Conservation (phyloP, 2,888 invertebrate species). For the Macrosoma leucophasiata region DNA sequence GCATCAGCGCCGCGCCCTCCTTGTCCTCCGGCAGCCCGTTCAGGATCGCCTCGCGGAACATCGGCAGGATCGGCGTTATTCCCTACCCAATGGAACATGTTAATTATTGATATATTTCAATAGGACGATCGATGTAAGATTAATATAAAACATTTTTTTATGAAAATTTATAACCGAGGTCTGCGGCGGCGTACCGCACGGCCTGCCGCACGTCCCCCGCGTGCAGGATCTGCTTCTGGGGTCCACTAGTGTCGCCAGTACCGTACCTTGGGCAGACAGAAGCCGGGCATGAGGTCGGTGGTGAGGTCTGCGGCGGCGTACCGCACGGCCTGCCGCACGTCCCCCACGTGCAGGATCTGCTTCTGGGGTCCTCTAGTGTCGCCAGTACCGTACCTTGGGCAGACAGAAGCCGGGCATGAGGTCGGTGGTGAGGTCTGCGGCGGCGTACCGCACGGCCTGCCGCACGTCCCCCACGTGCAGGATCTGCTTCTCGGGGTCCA, state of each 20-base stretch:
- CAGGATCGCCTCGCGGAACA: conserved; percentile 97
- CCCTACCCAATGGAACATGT: conserved; percentile 66
- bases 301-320: conserved; percentile 92
- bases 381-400: too few species aligned
- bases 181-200: conserved; percentile 91
- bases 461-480: conserved; percentile 92
- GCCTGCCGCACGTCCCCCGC: conserved; percentile 94
- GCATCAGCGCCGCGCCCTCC: conserved; percentile 94
- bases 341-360: conserved; percentile 90
- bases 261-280: conserved; percentile 94
- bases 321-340: conserved; percentile 94
- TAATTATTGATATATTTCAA: too few species aligned
- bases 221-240: conserved; percentile 88
- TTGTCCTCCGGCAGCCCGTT: conserved; percentile 97
- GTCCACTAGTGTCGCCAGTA: too few species aligned
- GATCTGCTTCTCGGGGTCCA: conserved; percentile 89
- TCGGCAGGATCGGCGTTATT: conserved; percentile 93
- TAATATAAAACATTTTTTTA: too few species aligned
- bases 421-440: conserved; percentile 88
- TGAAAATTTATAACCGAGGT: too few species aligned
- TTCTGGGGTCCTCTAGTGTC: too few species aligned
- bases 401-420: conserved; percentile 94
- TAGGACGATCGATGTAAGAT: too few species aligned
- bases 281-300: conserved; percentile 90
- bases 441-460: conserved; percentile 93